Evolutionary conservation across 2,888 invertebrate genomes (phyloP), one percentile per base, ranked within the genome.

Genomic region (Nomada ruficornis): DNA sequence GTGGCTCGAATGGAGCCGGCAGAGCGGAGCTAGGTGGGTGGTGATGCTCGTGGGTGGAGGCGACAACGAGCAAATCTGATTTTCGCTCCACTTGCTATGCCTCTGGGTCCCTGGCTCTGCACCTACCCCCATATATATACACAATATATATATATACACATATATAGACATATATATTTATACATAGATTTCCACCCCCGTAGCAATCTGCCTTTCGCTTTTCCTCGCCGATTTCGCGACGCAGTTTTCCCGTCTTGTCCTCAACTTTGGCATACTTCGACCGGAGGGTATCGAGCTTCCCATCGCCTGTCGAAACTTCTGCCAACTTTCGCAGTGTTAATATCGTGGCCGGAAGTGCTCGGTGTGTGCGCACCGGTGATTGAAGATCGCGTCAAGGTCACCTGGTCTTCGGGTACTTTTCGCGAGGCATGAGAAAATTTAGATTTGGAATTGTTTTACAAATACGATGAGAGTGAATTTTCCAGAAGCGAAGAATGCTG

Each of bases 31-130:
- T 83, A 77, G 80, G 80, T 84, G 84, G 86, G 82, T 88, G 88
- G 87, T 82, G 85, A 86, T 88, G 83, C 86, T 85, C 81, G 88
- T 86, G 89, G 89, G 89, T 89, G 87, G 91, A 92, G 93, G 93
- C 92, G 93, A 93, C 93, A 93, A 93, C 92, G 92, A 91, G 92
- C 89, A 93, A 93, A 93, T 93, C 93, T 93, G 92, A 93, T 93
- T 93, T 93, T 93, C 92, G 91, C 91, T 93, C 89, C 91, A 91
- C 93, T 92, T 90, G 91, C 91, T 88, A 86, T 90, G 87, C 89
- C 86, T 88, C 88, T 89, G 87, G 84, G 71, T 89, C 82, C 82
- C 80, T 74, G 67, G 82, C 68, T 54, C 82, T 77, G 59, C 57
- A 55, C 75, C 75, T 79, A 52, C 74, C 72, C 68, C 62, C 63